These are phyloP conservation scores for Eristalis intricaria DNA, from an alignment of 2,888 invertebrate genomes.

Conservation along the genomic window DNA sequence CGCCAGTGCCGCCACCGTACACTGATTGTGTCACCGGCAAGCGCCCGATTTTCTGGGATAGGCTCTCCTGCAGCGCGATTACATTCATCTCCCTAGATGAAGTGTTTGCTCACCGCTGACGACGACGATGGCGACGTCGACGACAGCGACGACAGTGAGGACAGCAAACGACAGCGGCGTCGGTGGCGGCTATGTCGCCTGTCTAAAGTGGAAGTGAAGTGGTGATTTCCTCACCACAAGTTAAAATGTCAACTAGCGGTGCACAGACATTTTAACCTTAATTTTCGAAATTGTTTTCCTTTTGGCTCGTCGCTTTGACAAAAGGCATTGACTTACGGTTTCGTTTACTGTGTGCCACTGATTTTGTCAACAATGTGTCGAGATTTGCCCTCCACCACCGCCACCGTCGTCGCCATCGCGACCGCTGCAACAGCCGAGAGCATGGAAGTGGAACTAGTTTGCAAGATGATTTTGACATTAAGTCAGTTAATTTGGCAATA, in stretches of 20 bases:
- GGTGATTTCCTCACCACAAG: slow-evolving; percentile 65
- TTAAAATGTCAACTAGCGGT: slow-evolving; percentile 65
- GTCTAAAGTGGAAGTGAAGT: slow-evolving; percentile 67
- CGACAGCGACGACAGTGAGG: not conserved
- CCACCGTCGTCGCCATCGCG: no score
- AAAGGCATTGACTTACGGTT: slow-evolving; percentile 60
- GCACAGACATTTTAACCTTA: slow-evolving; percentile 69
- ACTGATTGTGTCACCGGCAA: slow-evolving; percentile 71
- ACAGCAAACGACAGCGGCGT: not conserved
- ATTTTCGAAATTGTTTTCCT: slow-evolving; percentile 45
- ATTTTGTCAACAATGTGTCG: slow-evolving; percentile 58
- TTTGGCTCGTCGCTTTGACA: not conserved
- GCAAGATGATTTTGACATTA: slow-evolving; percentile 71
- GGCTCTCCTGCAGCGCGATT: slow-evolving; percentile 62
- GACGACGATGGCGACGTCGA: not conserved
- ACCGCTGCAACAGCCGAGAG: not conserved
- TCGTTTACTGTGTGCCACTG: slow-evolving; percentile 52
- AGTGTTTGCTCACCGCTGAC: slow-evolving; percentile 38
- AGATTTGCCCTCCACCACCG: not conserved
- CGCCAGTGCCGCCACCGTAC: slow-evolving; percentile 45
- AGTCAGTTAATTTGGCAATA: slow-evolving; percentile 71
- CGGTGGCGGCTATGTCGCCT: slow-evolving; percentile 49
- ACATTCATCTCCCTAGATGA: slow-evolving; percentile 67
- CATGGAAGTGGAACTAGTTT: slow-evolving; percentile 45
- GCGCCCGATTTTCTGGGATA: slow-evolving; percentile 70